phyloP scores from a whole-genome alignment of 2,113 vertebrate genomes.

The Antennarius striatus region DNA sequence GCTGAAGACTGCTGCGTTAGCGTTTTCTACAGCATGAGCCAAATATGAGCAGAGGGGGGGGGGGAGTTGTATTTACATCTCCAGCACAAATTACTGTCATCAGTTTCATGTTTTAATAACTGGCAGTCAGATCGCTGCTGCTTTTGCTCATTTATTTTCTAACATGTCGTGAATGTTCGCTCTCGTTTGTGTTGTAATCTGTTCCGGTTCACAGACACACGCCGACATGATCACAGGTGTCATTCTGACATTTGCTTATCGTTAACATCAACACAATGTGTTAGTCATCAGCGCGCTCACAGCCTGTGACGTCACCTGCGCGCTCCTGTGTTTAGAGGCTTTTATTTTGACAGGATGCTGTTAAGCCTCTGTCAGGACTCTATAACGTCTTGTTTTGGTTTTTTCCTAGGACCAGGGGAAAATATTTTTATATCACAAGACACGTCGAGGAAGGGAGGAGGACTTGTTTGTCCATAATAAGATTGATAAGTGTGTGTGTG shows the following conservation, averaged over 20 bases:
- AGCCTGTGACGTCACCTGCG: constrained; percentile 70
- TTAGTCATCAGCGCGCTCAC: constrained; percentile 68
- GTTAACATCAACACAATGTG: constrained; percentile 59
- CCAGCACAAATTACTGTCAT: not conserved
- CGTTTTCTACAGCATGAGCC: not conserved
- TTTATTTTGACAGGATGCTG: constrained; percentile 67
- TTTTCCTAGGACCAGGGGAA: constrained; percentile 50
- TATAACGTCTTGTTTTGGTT: constrained; percentile 59
- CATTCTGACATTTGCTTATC: constrained; percentile 38
- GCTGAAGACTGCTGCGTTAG: not conserved
- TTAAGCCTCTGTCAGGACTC: constrained; percentile 61
- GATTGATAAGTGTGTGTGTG: constrained; percentile 23
- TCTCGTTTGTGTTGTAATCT: constrained; percentile 50
- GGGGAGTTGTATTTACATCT: not conserved
- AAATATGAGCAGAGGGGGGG: not conserved
- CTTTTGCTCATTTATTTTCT: constrained; percentile 7
- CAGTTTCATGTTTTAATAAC: constrained; percentile 4
- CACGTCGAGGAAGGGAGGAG: constrained; percentile 31
- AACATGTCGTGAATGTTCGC: constrained; percentile 14
- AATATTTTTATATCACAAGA: constrained; percentile 67
- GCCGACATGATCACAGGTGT: constrained; percentile 56
- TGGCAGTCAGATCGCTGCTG: not conserved
- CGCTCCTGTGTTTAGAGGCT: constrained; percentile 42
- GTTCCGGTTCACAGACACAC: constrained; percentile 40
- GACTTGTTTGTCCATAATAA: constrained; percentile 27